A percentile compares a stretch with the other conserved stretches of the same genome.
Evolutionary conservation across 2,888 invertebrate genomes (phyloP).

Genomic region (Meandrusa payeni): DNA sequence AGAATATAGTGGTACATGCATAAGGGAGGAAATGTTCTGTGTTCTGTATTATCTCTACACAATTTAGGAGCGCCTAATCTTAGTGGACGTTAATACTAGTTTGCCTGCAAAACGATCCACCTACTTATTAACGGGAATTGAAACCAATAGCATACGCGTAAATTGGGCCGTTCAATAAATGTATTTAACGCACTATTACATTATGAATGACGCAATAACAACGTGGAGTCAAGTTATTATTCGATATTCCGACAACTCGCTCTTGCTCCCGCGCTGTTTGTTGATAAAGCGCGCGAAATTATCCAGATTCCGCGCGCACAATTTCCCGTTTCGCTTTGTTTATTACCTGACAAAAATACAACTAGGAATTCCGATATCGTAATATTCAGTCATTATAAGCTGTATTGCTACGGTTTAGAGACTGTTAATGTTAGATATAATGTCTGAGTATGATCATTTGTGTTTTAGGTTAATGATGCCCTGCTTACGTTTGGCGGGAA

Average conservation of each 20-base stretch:
- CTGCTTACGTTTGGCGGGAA: slow-evolving; percentile 43
- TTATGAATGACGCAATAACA: slow-evolving; percentile 33
- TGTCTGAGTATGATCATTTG: slow-evolving; percentile 31
- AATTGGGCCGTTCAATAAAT: slow-evolving; percentile 29
- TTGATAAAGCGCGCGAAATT: slow-evolving; percentile 66
- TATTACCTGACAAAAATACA: slow-evolving; percentile 49
- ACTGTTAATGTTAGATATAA: slow-evolving; percentile 31
- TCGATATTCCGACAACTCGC: slow-evolving; percentile 52
- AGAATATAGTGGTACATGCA: background rate
- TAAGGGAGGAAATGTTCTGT: background rate
- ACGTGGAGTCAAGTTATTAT: slow-evolving; percentile 36
- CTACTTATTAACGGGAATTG: slow-evolving; percentile 17
- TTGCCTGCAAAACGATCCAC: background rate
- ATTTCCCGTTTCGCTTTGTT: slow-evolving; percentile 47
- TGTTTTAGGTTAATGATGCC: slow-evolving; percentile 32
- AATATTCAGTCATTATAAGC: slow-evolving; percentile 43
- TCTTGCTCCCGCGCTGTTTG: slow-evolving; percentile 56
- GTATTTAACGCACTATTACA: slow-evolving; percentile 27
- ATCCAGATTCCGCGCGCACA: slow-evolving; percentile 68
- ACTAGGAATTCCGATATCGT: slow-evolving; percentile 37
- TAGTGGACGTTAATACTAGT: slow-evolving; percentile 1
- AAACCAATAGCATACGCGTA: slow-evolving; percentile 12
- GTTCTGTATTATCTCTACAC: slow-evolving; percentile 6
- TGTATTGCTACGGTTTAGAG: slow-evolving; percentile 41
- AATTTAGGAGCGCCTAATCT: background rate